A percentile compares a stretch with the other conserved stretches of the same genome.
These are phyloP conservation scores for Conus canariensis DNA, from an alignment of 2,888 invertebrate genomes.

Conservation along the genomic window DNA sequence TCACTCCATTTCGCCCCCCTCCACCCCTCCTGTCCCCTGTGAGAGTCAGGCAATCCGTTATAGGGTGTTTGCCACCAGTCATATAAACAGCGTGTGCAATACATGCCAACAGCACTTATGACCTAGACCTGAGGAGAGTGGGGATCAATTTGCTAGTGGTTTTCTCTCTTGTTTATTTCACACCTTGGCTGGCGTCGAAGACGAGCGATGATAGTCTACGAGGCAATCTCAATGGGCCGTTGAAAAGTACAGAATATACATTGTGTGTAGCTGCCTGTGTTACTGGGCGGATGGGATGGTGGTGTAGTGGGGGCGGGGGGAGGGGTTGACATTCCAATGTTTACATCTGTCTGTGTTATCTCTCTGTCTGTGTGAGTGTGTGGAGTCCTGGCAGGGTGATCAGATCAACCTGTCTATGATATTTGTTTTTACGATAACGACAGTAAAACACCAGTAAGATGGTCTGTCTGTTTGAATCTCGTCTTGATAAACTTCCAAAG, in stretches of 20 bases:
- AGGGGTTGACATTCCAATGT: not conserved
- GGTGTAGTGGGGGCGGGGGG: not conserved
- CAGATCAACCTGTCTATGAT: no score
- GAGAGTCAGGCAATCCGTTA: not conserved
- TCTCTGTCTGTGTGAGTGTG: not conserved
- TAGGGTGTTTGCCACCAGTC: not conserved
- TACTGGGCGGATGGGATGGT: no score
- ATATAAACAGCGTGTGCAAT: not conserved
- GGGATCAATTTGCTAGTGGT: not conserved
- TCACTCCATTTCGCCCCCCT: no score
- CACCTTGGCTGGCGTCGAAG: not conserved
- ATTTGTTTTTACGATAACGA: no score
- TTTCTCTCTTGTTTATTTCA: not conserved
- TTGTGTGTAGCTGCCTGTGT: no score
- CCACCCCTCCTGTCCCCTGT: not conserved
- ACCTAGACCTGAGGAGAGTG: not conserved
- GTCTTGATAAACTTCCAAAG: no score
- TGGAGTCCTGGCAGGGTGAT: not conserved
- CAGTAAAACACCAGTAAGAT: not conserved
- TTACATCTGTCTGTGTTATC: not conserved
- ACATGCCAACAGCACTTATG: not conserved
- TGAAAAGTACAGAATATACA: constrained; percentile 28
- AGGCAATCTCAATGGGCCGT: not conserved
- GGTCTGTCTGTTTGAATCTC: not conserved
- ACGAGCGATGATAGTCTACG: not conserved